Evolutionary conservation across 2,888 invertebrate genomes (phyloP), one percentile per base, ranked within the genome.

Genomic region (Drosophila limbata): DNA sequence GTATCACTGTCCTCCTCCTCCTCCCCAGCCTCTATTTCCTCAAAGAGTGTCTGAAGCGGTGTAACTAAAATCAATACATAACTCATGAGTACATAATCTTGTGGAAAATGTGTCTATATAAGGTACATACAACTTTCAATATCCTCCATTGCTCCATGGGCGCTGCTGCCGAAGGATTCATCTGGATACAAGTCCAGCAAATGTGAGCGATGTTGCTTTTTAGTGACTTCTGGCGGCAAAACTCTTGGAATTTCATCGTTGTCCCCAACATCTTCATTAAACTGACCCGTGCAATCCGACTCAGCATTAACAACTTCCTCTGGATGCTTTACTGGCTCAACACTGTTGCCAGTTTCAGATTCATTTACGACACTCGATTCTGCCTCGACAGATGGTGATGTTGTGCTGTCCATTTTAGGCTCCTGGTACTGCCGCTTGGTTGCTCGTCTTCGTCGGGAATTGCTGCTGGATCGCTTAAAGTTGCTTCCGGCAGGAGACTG

Each of bases 131-230:
- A 89, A 65, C 79, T 78, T 52, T 75, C 84, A 4, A 51, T 31
- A 31, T 81, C 69, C 17, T 81, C 70, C 17, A 66, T 45, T 47
- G 53, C 45, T 6, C 9, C 50, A 40, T 45, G 52, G 0, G 52
- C 33, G 6, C 31, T 57, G 33, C 15, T 65, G 15, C 53, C 19
- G 52, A 90, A 91, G 4, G 85, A 79, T 44, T 90, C 81, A 78
- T 88, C 93, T 0, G 93, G 92, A 67, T 95, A 95, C 1, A 95
- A 86, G 73, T 94, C 93, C 55, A 94, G 92, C 39, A 95, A 90
- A 83, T 94, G 94, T 3, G 94, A 94, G 75, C 93, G 94, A 83
- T 93, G 83, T n/a, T 47, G 53, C 45, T 81, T 78, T 40, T 81
- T 87, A 0, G n/a, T n/a, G 0, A 33, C 37, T 25, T 84, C 82